phyloP scores from a whole-genome alignment of 2,113 vertebrate species.

The Trematocara marginatum region DNA sequence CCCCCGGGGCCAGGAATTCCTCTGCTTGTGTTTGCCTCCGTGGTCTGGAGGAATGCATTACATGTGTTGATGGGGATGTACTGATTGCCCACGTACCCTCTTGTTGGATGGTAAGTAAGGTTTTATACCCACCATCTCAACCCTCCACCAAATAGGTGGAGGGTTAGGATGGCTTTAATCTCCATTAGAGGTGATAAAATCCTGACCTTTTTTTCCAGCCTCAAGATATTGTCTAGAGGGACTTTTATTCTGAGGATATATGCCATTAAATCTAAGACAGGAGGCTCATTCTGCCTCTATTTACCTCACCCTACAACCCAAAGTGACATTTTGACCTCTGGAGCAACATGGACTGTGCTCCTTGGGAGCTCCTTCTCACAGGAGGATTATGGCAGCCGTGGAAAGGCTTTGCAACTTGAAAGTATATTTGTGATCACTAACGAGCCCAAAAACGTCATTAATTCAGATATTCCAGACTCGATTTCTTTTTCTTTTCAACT shows the following conservation, averaged over 20 bases:
- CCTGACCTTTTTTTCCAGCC: conserved; percentile 10
- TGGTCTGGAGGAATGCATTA: not conserved
- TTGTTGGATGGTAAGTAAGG: not conserved
- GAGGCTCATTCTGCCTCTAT: conserved; percentile 48
- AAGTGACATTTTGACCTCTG: conserved; percentile 63
- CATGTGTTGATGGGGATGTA: not conserved
- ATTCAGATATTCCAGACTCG: conserved; percentile 16
- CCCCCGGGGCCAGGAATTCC: conserved; percentile 35
- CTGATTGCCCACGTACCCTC: not conserved
- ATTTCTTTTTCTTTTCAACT: not conserved
- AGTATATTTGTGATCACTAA: conserved; percentile 63
- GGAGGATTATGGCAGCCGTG: conserved; percentile 51
- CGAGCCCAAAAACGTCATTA: conserved; percentile 45
- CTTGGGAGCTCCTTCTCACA: conserved; percentile 45
- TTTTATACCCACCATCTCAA: not conserved
- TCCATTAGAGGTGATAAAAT: conserved; percentile 7
- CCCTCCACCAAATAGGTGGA: not conserved
- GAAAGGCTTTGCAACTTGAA: conserved; percentile 63
- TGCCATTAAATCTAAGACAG: conserved; percentile 35
- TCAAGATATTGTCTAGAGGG: conserved; percentile 8
- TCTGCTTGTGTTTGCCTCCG: not conserved
- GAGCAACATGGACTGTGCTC: conserved; percentile 40
- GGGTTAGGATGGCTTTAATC: not conserved
- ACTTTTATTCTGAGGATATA: conserved; percentile 53
- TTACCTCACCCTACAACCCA: conserved; percentile 52